Evolutionary conservation across 2,888 invertebrate species (phyloP).

Genomic region (Nomada ferruginata): DNA sequence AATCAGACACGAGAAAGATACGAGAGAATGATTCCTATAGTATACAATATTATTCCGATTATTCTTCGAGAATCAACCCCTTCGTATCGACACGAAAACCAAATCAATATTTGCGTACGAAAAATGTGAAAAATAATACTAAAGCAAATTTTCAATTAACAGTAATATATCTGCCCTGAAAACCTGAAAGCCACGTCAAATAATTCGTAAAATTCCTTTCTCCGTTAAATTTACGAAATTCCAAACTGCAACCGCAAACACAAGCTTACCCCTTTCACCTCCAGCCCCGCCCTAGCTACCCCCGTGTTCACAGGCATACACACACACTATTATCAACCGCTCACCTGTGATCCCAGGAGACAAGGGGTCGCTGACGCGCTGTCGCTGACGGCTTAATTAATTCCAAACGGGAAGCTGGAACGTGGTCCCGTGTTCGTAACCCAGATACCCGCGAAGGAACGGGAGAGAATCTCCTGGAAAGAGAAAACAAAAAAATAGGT

Average conservation of each 20-base stretch:
- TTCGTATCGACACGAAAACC: too few relatives aligned
- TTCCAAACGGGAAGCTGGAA: slow-evolving; percentile 62
- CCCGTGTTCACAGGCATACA: accelerated
- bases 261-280: background rate
- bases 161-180: too few relatives aligned
- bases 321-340: slow-evolving; percentile 21
- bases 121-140: too few relatives aligned
- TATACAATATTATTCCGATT: too few relatives aligned
- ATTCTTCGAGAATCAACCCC: too few relatives aligned
- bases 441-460: slow-evolving; percentile 25
- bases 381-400: slow-evolving; percentile 78
- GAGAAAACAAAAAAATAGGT: background rate
- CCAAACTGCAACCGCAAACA: background rate
- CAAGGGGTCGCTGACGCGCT: slow-evolving; percentile 35
- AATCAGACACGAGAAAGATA: background rate
- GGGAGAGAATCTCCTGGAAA: background rate
- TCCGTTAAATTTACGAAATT: too few relatives aligned
- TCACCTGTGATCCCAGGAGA: slow-evolving; percentile 53
- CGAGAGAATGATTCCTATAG: too few relatives aligned
- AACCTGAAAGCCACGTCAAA: too few relatives aligned
- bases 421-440: slow-evolving; percentile 50
- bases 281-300: background rate
- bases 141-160: too few relatives aligned
- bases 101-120: too few relatives aligned
- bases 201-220: too few relatives aligned